Base-by-base conservation (phyloP, 2,888 invertebrate genomes). In the Ophioninae sp. region DNA sequence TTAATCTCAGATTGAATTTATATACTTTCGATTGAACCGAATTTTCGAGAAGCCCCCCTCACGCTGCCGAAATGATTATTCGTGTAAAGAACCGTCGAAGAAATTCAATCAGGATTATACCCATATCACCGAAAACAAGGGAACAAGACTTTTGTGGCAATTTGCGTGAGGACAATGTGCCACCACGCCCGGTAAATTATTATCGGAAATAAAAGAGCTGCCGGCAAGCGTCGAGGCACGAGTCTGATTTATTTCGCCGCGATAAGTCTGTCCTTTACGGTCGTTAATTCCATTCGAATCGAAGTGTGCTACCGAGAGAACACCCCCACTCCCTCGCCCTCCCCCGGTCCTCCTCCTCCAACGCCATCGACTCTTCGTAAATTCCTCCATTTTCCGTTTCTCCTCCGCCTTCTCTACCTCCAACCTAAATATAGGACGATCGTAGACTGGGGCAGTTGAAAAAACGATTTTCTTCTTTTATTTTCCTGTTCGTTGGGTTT, bases 151-250 rank as follows among this genome's bases (percentile, higher is more conserved):
- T 50, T 20, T n/a, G 62, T 20, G 21, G 37, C 79, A 72, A 65
- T 79, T 41, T 57, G 61, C 73, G 21, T 61, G 50, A 20, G 57
- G 17, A 56, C 6, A 65, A 23, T 79, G 37, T 61, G 21, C 39
- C 72, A 39, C 57, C n/a, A 41, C 20, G 41, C 8, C 57, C n/a
- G 78, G 56, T 84, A 84, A 85, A 85, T 87, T 86, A 86, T 86
- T 81, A 85, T 79, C 85, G 86, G 82, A 86, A 86, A 86, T 85
- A 85, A 83, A 86, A 85, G 84, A 83, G 85, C 81, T 85, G n/a
- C 68, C 79, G 23, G 78, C 39, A 67, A 41, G 82, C 74, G 77
- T 79, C 23, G 73, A 59, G 50, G 39, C 59, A 50, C 44, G 83
- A 67, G 70, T 69, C 65, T 86, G 85, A 86, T 86, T 87, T 86